Percentiles rank a stretch among this genome's conserved stretches.
Conservation (phyloP, 2,888 invertebrate genomes). For the Rhingia rostrata region DNA sequence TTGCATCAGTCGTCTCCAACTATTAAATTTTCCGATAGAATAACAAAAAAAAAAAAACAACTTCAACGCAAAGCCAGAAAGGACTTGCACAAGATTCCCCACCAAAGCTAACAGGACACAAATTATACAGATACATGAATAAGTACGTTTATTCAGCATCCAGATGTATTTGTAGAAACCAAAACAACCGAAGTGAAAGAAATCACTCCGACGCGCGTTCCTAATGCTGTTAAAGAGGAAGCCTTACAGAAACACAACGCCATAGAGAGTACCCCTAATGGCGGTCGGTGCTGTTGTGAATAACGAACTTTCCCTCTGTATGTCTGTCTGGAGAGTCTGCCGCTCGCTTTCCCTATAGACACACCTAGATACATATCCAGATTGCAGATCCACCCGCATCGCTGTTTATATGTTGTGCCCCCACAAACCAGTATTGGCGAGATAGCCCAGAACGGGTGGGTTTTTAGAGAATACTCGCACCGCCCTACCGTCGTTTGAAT, state of each 20-base stretch:
- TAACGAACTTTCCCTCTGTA: slow-evolving; percentile 41
- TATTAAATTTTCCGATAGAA: slow-evolving; percentile 16
- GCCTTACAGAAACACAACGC: slow-evolving; percentile 36
- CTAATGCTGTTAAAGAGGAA: slow-evolving; percentile 65
- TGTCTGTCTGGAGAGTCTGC: slow-evolving; percentile 38
- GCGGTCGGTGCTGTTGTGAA: slow-evolving; percentile 50
- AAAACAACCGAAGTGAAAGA: slow-evolving; percentile 26
- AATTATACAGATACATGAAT: slow-evolving; percentile 17
- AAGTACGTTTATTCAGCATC: background rate
- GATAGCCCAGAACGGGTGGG: slow-evolving; percentile 53
- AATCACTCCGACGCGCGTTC: slow-evolving; percentile 66
- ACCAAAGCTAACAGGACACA: slow-evolving; percentile 5
- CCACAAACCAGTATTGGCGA: slow-evolving; percentile 47
- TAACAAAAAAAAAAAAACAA: slow-evolving; percentile 8
- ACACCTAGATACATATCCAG: background rate
- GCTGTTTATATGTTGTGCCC: background rate
- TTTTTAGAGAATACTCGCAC: slow-evolving; percentile 47
- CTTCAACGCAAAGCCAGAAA: background rate
- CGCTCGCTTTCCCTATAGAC: background rate
- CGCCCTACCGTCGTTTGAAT: background rate
- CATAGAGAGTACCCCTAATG: slow-evolving; percentile 42
- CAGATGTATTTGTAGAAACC: background rate
- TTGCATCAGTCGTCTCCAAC: slow-evolving; percentile 5
- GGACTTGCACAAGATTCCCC: background rate
- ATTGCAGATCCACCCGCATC: background rate